Conservation (phyloP, 64 coral and sea anemone species). For the Montipora efflorescens region DNA sequence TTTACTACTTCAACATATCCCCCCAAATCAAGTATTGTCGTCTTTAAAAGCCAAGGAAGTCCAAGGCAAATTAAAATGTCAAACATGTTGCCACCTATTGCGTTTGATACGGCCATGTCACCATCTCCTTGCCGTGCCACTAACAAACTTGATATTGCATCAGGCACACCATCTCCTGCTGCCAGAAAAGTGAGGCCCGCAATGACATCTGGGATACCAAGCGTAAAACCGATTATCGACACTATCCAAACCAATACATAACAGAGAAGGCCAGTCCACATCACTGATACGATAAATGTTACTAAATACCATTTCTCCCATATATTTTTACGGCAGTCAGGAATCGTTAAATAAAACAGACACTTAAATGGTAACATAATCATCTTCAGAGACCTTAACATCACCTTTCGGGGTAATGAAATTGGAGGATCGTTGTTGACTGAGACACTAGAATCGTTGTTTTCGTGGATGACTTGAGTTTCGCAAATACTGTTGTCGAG, state of each 20-base stretch:
- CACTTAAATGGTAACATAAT: constrained; percentile 49
- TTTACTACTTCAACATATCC: constrained; percentile 62
- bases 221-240: constrained; percentile 78
- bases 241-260: constrained; percentile 93
- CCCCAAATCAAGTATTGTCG: constrained; percentile 53
- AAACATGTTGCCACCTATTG: constrained; percentile 88
- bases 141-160: constrained; percentile 84
- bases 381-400: constrained; percentile 55
- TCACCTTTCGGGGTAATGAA: constrained; percentile 40
- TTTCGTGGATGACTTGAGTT: neutral
- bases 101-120: constrained; percentile 91
- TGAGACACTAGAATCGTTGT: constrained; percentile 19
- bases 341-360: constrained; percentile 80
- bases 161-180: constrained; percentile 84
- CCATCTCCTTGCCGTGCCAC: constrained; percentile 92
- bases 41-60: constrained; percentile 87
- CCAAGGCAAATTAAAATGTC: constrained; percentile 82
- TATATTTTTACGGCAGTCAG: constrained; percentile 77
- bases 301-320: constrained; percentile 80
- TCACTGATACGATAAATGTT: constrained; percentile 73
- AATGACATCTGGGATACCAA: constrained; percentile 85
- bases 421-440: constrained; percentile 6
- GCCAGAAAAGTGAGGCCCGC: constrained; percentile 93
- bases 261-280: constrained; percentile 81
- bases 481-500: neutral